A percentile compares a stretch with the other conserved stretches of the same genome.
phyloP scores from a whole-genome alignment of 2,797 vertebrate genomes.

The Graptemys geographica region DNA sequence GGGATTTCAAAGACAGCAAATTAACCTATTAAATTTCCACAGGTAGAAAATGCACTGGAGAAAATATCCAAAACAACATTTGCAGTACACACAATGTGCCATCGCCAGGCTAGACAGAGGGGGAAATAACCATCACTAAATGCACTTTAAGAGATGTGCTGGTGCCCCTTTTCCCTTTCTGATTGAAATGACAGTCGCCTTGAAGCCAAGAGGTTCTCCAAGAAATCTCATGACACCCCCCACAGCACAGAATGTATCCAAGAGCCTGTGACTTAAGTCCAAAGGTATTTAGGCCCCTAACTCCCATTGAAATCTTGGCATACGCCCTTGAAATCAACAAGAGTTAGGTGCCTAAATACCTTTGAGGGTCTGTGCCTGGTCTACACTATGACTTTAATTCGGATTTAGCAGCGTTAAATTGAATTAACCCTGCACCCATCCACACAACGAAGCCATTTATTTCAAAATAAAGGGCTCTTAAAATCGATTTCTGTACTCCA shows the following conservation, averaged over 20 bases:
- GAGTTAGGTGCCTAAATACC: no score
- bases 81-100: constrained; percentile 2
- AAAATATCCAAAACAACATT: constrained; percentile 32
- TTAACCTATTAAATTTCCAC: constrained; percentile 48
- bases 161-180: not conserved
- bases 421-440: no score
- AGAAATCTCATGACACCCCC: not conserved
- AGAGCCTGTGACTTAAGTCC: no score
- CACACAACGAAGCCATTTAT: no score
- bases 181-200: not conserved
- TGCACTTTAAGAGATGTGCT: not conserved
- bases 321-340: no score
- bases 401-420: no score
- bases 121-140: not conserved
- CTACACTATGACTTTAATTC: no score
- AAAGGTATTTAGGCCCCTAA: no score
- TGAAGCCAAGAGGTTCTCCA: not conserved
- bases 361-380: no score
- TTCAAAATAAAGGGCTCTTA: no score
- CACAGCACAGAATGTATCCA: not conserved
- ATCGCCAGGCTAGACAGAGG: not conserved
- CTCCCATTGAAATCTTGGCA: no score
- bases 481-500: no score
- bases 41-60: constrained; percentile 41
- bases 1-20: constrained; percentile 65